Conservation (phyloP, 2,797 vertebrate genomes). For the Distichodus sexfasciatus region DNA sequence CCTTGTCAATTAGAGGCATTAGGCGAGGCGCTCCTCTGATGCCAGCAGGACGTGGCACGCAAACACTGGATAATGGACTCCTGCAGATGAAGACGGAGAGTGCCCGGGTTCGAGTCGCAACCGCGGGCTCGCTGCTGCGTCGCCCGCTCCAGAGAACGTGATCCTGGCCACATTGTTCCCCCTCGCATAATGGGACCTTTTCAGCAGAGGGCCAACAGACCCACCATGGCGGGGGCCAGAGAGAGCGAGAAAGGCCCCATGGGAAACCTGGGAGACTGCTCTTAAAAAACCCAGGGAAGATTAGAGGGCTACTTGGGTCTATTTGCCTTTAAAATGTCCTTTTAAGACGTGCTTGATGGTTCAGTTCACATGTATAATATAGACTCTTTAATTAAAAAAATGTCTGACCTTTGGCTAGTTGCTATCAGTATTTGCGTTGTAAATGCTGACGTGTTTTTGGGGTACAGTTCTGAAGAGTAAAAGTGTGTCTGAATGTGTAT, state of each 20-base stretch:
- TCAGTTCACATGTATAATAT: conserved; percentile 4
- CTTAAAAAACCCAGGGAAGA: conserved; percentile 72
- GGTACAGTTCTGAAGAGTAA: background rate
- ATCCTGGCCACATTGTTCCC: conserved; percentile 79
- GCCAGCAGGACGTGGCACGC: conserved; percentile 73
- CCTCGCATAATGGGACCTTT: conserved; percentile 76
- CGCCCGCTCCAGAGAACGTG: conserved; percentile 72
- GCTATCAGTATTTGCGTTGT: background rate
- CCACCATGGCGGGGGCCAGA: conserved; percentile 46
- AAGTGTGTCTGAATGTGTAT: background rate
- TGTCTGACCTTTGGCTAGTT: background rate
- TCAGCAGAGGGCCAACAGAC: conserved; percentile 62
- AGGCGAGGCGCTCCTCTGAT: conserved; percentile 67
- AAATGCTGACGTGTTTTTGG: background rate
- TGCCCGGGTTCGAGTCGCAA: conserved; percentile 48
- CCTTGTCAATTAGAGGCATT: conserved; percentile 75
- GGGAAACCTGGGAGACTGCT: conserved; percentile 79
- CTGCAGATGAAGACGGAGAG: conserved; percentile 59
- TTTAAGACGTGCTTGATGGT: background rate
- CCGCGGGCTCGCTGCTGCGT: conserved; percentile 59
- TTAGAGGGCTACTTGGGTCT: conserved; percentile 49
- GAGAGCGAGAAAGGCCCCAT: conserved; percentile 53
- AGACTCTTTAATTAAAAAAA: background rate
- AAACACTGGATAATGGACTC: conserved; percentile 74
- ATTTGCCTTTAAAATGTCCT: conserved; percentile 35